These are phyloP conservation scores for Ormyrus pomaceus DNA, from an alignment of 2,888 invertebrate genomes.

Conservation along the genomic window DNA sequence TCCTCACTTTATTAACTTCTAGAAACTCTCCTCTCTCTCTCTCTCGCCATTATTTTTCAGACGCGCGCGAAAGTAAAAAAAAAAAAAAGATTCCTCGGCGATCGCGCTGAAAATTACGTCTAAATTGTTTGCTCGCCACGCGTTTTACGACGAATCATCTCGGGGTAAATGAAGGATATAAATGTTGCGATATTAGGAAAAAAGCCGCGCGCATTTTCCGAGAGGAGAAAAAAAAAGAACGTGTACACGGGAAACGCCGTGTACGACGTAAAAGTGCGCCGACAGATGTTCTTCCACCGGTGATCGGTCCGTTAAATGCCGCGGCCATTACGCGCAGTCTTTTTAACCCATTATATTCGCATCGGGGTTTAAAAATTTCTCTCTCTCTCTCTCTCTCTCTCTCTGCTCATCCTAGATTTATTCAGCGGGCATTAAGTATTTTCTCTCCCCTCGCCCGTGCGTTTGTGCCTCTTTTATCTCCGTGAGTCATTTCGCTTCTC, in stretches of 20 bases:
- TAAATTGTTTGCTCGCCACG: no score
- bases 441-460: no score
- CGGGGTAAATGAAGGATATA: no score
- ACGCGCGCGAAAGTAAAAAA: no score
- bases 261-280: not conserved
- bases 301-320: not conserved
- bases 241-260: not conserved
- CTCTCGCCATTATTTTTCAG: no score
- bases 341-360: slow-evolving; percentile 17
- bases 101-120: no score
- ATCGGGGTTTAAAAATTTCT: slow-evolving; percentile 35
- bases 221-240: not conserved
- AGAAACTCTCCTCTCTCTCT: no score
- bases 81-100: no score
- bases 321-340: not conserved
- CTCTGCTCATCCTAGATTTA: slow-evolving; percentile 11
- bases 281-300: slow-evolving; percentile 30
- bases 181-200: not conserved
- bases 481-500: not conserved
- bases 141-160: no score
- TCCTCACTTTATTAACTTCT: no score
- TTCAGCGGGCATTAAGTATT: not conserved
- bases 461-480: not conserved
- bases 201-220: no score
- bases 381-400: no score